Percentiles rank a stretch among this genome's conserved stretches.
Conservation (phyloP, 2,797 vertebrate genomes). For the Enteromius paludinosus region DNA sequence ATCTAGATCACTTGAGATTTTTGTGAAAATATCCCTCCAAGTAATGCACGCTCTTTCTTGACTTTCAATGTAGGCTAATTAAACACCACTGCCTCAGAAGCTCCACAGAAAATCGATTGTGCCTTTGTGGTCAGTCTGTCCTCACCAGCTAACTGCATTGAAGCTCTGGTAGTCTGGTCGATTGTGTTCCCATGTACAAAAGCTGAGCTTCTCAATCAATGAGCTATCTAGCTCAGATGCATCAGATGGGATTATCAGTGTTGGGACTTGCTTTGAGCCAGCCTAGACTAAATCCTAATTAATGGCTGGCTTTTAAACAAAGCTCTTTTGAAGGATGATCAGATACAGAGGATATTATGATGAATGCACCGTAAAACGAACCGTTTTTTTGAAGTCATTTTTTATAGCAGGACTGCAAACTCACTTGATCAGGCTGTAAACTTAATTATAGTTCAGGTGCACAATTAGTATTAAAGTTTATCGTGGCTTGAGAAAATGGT, state of each 20-base stretch:
- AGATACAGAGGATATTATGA: conserved; percentile 24
- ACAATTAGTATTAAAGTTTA: conserved; percentile 8
- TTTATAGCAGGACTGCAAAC: conserved; percentile 4
- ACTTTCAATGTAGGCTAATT: conserved; percentile 45
- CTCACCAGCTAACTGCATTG: conserved; percentile 23
- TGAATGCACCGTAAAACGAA: neutral
- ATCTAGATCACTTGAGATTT: neutral
- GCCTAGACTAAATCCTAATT: conserved; percentile 75
- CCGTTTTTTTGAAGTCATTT: neutral
- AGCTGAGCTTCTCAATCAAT: conserved; percentile 71
- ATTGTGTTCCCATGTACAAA: conserved; percentile 67
- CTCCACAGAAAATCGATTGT: conserved; percentile 49
- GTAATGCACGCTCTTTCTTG: neutral
- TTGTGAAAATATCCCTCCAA: neutral
- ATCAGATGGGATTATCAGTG: conserved; percentile 73
- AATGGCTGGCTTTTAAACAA: conserved; percentile 69
- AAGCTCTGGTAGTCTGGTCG: conserved; percentile 61
- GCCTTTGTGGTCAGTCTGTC: conserved; percentile 45
- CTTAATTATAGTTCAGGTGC: conserved; percentile 32
- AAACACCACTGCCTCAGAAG: conserved; percentile 38
- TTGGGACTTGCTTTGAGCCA: conserved; percentile 66
- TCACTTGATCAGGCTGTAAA: conserved; percentile 14
- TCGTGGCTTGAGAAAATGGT: neutral
- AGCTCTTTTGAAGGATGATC: conserved; percentile 47
- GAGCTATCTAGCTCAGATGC: conserved; percentile 67